phyloP scores from a whole-genome alignment of 1,140 invertebrate genomes.

The Paralvinella palmiformis region DNA sequence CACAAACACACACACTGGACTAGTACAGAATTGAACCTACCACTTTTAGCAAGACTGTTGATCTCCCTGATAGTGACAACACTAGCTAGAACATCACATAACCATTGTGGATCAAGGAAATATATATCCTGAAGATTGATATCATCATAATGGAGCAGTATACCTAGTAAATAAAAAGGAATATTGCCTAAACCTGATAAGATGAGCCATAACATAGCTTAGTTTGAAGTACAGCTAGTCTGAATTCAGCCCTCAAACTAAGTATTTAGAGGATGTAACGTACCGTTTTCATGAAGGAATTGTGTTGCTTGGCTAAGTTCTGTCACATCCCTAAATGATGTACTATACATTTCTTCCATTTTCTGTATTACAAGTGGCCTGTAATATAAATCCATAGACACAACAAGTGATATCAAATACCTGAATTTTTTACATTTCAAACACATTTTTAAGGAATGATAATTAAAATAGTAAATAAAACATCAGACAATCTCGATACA shows the following conservation, averaged over 20 bases:
- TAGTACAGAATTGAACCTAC: conserved; percentile 35
- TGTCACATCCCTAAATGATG: conserved; percentile 72
- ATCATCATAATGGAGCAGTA: conserved; percentile 97
- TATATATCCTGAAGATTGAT: conserved; percentile 88
- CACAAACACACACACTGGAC: too few species aligned
- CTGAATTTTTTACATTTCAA: too few species aligned
- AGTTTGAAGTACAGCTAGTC: neutral
- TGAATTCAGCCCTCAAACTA: too few species aligned
- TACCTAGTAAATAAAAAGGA: conserved; percentile 55
- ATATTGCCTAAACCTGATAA: neutral
- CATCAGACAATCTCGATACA: too few species aligned
- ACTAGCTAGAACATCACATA: conserved; percentile 94
- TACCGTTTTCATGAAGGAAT: conserved; percentile 95
- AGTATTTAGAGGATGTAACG: too few species aligned
- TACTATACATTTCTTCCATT: conserved; percentile 32
- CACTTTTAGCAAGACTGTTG: conserved; percentile 87
- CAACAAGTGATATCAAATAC: too few species aligned
- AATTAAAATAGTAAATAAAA: too few species aligned
- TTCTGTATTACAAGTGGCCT: conserved; percentile 41
- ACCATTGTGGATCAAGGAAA: conserved; percentile 95
- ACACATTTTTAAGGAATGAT: too few species aligned
- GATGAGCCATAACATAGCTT: neutral
- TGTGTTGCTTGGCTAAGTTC: conserved; percentile 92
- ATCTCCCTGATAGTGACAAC: conserved; percentile 93
- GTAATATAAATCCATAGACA: conserved; percentile 37